Evolutionary conservation across 1,140 invertebrate species (phyloP).

Genomic region (Drosophila nigrodunni): DNA sequence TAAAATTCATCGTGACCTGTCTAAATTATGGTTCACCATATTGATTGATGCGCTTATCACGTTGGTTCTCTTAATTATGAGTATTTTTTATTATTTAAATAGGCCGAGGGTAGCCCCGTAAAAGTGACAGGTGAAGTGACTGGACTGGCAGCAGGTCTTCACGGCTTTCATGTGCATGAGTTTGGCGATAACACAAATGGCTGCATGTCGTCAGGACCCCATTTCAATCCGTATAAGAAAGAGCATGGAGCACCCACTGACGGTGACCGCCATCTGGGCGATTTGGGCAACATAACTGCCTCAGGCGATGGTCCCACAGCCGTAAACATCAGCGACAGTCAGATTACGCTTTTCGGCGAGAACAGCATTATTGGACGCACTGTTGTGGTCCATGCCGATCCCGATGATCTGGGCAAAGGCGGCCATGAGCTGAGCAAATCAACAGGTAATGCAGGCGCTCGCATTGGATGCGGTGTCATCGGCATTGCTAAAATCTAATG

Average conservation of each 20-base stretch:
- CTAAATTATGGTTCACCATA: constrained; percentile 12
- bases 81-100: neutral
- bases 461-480: constrained; percentile 98
- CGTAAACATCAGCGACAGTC: constrained; percentile 90
- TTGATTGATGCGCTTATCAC: constrained; percentile 44
- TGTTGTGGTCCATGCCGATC: constrained; percentile 96
- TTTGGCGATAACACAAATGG: constrained; percentile 98
- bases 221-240: constrained; percentile 96
- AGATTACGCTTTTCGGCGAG: constrained; percentile 90
- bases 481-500: constrained; percentile 87
- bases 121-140: constrained; percentile 90
- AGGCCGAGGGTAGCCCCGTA: constrained; percentile 86
- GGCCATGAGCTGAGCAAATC: constrained; percentile 97
- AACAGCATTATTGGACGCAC: constrained; percentile 95
- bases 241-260: constrained; percentile 94
- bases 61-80: neutral
- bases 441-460: constrained; percentile 98
- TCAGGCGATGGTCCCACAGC: constrained; percentile 88
- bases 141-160: constrained; percentile 89
- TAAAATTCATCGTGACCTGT: neutral
- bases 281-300: constrained; percentile 95
- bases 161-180: constrained; percentile 98
- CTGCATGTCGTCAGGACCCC: constrained; percentile 96
- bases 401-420: constrained; percentile 97
- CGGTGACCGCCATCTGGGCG: constrained; percentile 93